These are phyloP conservation scores for Pteronotus mesoamericanus DNA, from an alignment of 2,797 vertebrate genomes.

Conservation along the genomic window DNA sequence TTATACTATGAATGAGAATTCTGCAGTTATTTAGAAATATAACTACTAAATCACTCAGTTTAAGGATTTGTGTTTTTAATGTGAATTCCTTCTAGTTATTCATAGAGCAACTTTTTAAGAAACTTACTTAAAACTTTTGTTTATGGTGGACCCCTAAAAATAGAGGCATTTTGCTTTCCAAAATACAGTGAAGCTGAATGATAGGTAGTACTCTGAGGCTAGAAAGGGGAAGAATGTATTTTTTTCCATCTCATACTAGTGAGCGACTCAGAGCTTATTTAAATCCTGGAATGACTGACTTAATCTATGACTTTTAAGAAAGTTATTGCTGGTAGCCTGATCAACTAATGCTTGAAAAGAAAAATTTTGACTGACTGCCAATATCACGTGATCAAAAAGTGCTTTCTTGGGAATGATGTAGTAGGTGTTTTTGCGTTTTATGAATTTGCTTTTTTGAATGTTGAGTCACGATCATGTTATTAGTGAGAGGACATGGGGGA, in stretches of 20 bases:
- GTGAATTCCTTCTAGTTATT: background rate
- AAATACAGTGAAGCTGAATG: background rate
- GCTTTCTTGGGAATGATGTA: background rate
- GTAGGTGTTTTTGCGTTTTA: constrained; percentile 18
- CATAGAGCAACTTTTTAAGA: background rate
- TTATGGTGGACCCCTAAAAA: background rate
- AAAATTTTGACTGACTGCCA: background rate
- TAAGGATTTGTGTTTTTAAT: background rate
- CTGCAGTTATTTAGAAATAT: constrained; percentile 33
- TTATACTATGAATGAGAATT: constrained; percentile 28
- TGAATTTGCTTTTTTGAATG: constrained; percentile 28
- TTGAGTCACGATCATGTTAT: constrained; percentile 18
- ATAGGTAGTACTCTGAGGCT: background rate
- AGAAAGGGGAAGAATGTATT: background rate
- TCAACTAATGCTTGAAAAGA: background rate
- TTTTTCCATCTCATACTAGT: background rate
- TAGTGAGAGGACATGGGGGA: background rate
- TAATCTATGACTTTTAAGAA: background rate
- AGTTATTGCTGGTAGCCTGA: background rate
- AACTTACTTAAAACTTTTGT: background rate
- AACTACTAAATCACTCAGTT: background rate
- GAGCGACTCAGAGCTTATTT: background rate
- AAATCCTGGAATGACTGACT: background rate
- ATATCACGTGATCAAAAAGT: background rate
- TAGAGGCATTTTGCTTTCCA: background rate